Evolutionary conservation across 2,888 invertebrate species (phyloP), one percentile per base, ranked within the genome.

Genomic region (Fabriciana adippe): DNA sequence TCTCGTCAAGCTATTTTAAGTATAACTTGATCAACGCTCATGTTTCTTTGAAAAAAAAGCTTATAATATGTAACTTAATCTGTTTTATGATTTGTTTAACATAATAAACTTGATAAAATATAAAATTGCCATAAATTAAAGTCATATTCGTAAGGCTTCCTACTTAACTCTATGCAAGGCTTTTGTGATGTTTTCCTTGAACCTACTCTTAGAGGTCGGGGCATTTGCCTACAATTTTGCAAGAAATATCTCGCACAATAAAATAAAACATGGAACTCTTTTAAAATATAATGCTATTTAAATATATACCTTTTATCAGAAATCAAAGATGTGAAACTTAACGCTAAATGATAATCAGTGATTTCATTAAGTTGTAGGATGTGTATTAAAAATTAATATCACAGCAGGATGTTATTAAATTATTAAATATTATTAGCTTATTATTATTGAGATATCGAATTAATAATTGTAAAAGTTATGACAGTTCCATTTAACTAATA

Each of bases 251-350:
- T 13, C 3, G 47, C 6, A 26, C 6, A 16, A 16, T 48, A 15
- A 48, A 59, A 48, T n/a, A 26, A 59, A 48, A 31, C 13, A 5
- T 16, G 48, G 5, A 8, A 15, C 35, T 11, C 11, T 15, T 8
- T 47, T 2, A 21, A 47, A 21, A 57, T n/a, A n/a, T 31, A 47
- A 47, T 11, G 26, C 45, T 48, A 48, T 59, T 48, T 59, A 59
- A 48, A 59, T 59, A 59, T 59, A 59, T 48, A 59, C 26, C 31
- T 59, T n/a, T 26, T 48, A 59, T 59, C 59, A 48, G 3, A 59
- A 0, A 41, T 41, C 11, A 11, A 41, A 41, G 11, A 41, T 41
- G 2, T 41, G 35, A 41, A 41, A 16, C n/a, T 31, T 31, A 48
- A 48, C n/a, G 48, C 26, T 48, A 16, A 2, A 16, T 48, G n/a